Evolutionary conservation across 2,113 vertebrate species (phyloP).

Genomic region (Struthio camelus): DNA sequence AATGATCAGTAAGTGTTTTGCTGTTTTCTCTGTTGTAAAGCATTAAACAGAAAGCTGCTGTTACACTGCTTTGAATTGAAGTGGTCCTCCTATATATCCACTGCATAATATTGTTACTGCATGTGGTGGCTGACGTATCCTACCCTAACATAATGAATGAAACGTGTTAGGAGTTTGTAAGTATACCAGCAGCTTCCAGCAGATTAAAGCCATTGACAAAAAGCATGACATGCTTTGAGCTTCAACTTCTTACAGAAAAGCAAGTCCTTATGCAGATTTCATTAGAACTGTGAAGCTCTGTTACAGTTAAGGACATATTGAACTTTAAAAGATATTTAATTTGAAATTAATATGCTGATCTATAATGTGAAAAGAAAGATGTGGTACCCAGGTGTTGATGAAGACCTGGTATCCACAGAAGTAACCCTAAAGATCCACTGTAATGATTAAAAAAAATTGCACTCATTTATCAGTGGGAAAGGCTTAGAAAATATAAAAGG

Average conservation of each 20-base stretch:
- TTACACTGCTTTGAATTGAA: not conserved
- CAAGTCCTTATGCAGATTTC: not conserved
- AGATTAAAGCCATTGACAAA: not conserved
- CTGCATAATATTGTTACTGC: not conserved
- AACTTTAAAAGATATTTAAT: not conserved
- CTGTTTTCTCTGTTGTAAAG: not conserved
- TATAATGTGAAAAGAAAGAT: not conserved
- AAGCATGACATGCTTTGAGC: not conserved
- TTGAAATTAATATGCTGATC: not conserved
- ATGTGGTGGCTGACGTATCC: not conserved
- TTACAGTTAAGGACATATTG: not conserved
- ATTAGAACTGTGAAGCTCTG: not conserved
- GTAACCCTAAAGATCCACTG: not conserved
- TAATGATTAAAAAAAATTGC: conserved; percentile 16
- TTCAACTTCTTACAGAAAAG: not conserved
- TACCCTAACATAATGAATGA: not conserved
- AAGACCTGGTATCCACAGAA: conserved; percentile 31
- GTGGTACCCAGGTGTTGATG: not conserved
- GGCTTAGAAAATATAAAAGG: conserved; percentile 19
- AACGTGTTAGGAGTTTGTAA: not conserved
- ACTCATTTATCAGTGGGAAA: conserved; percentile 33
- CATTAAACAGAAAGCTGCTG: not conserved
- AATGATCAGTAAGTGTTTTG: not conserved
- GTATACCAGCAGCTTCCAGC: not conserved
- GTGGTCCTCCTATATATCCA: not conserved